A percentile compares a stretch with the other conserved stretches of the same genome.
These are phyloP conservation scores for Drosophila anomelani DNA, from an alignment of 2,888 invertebrate species.

Conservation along the genomic window DNA sequence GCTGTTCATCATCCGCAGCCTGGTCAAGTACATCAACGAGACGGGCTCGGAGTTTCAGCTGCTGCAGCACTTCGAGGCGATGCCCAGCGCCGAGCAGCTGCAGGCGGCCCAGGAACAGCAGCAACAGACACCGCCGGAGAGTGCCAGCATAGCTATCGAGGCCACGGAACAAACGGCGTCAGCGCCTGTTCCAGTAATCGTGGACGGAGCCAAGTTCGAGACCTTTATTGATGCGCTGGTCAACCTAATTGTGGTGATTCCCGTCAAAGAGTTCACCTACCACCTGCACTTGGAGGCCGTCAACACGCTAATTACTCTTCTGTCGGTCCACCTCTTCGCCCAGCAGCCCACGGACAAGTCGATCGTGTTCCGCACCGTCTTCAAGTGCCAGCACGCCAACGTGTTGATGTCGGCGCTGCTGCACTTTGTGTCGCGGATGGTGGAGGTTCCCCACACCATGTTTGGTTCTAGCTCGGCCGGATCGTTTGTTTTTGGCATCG, in stretches of 20 bases:
- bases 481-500: conserved; percentile 93
- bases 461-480: conserved; percentile 88
- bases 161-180: conserved; percentile 64
- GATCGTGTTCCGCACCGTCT: conserved; percentile 86
- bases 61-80: conserved; percentile 91
- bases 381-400: conserved; percentile 84
- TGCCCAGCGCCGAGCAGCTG: conserved; percentile 82
- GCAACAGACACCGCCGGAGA: conserved; percentile 47
- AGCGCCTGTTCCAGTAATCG: conserved; percentile 62
- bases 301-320: conserved; percentile 93
- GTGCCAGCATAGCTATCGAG: conserved; percentile 75
- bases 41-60: conserved; percentile 95
- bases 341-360: conserved; percentile 89
- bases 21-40: conserved; percentile 95
- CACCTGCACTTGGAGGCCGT: conserved; percentile 94
- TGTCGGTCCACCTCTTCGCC: conserved; percentile 94
- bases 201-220: conserved; percentile 84
- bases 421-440: conserved; percentile 89
- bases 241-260: conserved; percentile 84
- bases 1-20: conserved; percentile 93
- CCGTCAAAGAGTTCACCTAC: conserved; percentile 90
- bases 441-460: conserved; percentile 89
- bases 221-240: conserved; percentile 84
- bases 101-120: conserved; percentile 65
- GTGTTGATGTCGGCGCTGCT: conserved; percentile 91